These are phyloP conservation scores for Rostratula benghalensis DNA, from an alignment of 2,113 vertebrate genomes.

Conservation along the genomic window DNA sequence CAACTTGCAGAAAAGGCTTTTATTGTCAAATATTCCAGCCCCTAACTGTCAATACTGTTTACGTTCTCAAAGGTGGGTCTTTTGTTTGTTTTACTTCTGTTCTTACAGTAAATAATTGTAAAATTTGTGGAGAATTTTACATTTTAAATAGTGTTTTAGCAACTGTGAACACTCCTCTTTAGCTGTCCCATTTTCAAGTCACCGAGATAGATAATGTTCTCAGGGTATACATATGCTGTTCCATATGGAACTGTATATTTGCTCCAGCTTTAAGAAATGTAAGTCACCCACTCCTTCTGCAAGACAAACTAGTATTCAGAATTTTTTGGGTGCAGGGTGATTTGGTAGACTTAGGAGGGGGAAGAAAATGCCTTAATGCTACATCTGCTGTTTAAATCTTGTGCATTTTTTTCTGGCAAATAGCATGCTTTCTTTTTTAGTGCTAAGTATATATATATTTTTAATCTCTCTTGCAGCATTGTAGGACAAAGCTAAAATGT, in stretches of 20 bases:
- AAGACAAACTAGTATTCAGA: not conserved
- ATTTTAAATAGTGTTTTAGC: not conserved
- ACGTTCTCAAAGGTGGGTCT: not conserved
- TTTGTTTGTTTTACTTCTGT: not conserved
- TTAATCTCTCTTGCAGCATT: conserved; percentile 53
- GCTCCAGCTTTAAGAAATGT: not conserved
- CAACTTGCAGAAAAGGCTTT: fast-evolving
- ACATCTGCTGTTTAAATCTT: not conserved
- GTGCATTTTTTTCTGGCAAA: not conserved
- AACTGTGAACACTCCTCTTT: not conserved
- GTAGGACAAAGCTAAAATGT: conserved; percentile 71
- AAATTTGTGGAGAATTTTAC: not conserved
- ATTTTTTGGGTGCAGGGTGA: not conserved
- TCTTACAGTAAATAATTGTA: not conserved
- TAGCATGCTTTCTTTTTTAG: not conserved
- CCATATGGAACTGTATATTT: not conserved
- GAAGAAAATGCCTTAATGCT: not conserved
- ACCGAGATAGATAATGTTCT: not conserved
- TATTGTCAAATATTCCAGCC: not conserved
- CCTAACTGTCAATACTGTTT: not conserved
- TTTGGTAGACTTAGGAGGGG: not conserved
- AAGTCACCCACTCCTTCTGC: not conserved
- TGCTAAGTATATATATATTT: not conserved
- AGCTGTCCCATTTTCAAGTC: not conserved
- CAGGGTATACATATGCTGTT: not conserved